Evolutionary conservation across 2,888 invertebrate genomes (phyloP).

Genomic region (Caenorhabditis zanzibari): DNA sequence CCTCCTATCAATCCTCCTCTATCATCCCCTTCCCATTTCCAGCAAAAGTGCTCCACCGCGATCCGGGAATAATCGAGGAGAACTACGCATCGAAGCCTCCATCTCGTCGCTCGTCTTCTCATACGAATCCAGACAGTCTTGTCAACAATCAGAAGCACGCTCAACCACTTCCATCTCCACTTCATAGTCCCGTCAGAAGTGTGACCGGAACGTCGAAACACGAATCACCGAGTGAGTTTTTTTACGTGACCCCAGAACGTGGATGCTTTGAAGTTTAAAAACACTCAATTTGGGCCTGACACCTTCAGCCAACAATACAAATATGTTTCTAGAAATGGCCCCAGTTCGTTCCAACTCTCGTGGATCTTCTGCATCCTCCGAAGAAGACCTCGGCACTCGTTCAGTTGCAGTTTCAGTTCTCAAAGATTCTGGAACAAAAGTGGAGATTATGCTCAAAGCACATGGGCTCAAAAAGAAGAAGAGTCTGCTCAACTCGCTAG

Average conservation of each 20-base stretch:
- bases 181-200: conserved; percentile 53
- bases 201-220: conserved; percentile 14
- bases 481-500: conserved; percentile 73
- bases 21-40: conserved; percentile 1
- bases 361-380: conserved; percentile 52
- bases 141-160: conserved; percentile 59
- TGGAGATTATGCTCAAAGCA: conserved; percentile 79
- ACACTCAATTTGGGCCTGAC: background rate
- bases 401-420: conserved; percentile 75
- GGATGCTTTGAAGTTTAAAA: background rate
- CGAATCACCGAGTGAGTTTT: conserved; percentile 43
- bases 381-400: conserved; percentile 59
- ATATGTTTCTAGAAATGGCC: conserved; percentile 45
- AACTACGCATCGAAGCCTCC: conserved; percentile 58
- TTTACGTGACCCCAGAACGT: conserved; percentile 3
- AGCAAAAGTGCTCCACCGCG: conserved; percentile 57
- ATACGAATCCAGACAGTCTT: conserved; percentile 35
- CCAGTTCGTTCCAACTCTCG: conserved; percentile 49
- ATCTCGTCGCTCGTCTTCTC: conserved; percentile 30
- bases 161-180: conserved; percentile 64
- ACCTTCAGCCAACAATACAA: background rate
- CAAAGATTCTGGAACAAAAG: conserved; percentile 79
- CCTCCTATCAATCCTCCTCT: background rate
- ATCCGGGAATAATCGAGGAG: conserved; percentile 63
- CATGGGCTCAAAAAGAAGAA: conserved; percentile 80